These are phyloP conservation scores for Ceyx erithaca DNA, from an alignment of 2,797 vertebrate genomes.

Conservation along the genomic window DNA sequence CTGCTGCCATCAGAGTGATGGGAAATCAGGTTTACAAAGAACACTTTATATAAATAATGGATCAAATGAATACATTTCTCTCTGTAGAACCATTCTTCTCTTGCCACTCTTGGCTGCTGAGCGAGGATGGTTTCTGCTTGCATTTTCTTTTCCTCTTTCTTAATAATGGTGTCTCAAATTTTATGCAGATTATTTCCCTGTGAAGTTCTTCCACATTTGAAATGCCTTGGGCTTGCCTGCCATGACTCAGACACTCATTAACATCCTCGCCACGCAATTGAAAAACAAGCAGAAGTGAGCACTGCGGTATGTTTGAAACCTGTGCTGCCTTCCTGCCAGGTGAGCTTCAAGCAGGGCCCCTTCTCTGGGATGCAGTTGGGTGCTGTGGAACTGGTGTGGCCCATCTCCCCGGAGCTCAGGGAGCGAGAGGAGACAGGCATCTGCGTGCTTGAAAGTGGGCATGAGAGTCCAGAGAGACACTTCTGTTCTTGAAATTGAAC, in stretches of 20 bases:
- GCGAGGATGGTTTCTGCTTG: slow-evolving; percentile 58
- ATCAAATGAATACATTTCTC: slow-evolving; percentile 72
- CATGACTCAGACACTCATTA: slow-evolving; percentile 68
- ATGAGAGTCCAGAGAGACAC: not conserved
- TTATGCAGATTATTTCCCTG: slow-evolving; percentile 73
- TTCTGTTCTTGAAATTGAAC: slow-evolving; percentile 21
- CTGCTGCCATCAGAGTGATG: slow-evolving; percentile 57
- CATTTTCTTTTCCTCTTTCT: slow-evolving; percentile 52
- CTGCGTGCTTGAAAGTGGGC: slow-evolving; percentile 9
- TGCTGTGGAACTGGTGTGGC: not conserved
- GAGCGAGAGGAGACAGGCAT: fast-evolving
- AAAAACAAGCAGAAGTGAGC: slow-evolving; percentile 46
- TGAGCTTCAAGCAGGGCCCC: not conserved
- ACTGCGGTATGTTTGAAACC: not conserved
- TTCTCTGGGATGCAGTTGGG: not conserved
- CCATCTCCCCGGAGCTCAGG: not conserved
- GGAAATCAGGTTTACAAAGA: slow-evolving; percentile 68
- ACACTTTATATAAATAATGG: slow-evolving; percentile 73
- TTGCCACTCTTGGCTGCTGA: slow-evolving; percentile 25
- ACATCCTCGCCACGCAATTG: slow-evolving; percentile 16
- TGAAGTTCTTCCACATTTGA: slow-evolving; percentile 68
- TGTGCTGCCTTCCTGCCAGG: not conserved
- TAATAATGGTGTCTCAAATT: slow-evolving; percentile 66
- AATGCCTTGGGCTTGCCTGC: slow-evolving; percentile 71
- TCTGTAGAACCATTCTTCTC: slow-evolving; percentile 63